Evolutionary conservation across 1,140 invertebrate genomes (phyloP), one percentile per base, ranked within the genome.

Genomic region (Solenopsis invicta): DNA sequence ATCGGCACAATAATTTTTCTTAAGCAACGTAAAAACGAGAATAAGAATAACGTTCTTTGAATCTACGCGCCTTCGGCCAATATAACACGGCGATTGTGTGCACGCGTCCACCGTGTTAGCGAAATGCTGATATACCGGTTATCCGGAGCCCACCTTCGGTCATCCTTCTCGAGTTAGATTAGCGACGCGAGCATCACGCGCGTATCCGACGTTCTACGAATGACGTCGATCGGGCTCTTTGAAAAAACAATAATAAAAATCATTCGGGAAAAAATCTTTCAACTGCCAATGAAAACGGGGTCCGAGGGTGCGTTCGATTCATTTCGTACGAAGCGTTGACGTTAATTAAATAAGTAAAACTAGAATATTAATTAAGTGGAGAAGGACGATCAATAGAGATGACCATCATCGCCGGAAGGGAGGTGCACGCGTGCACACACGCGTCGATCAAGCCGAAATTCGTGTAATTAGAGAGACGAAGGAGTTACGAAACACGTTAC

Each of bases 1-100:
- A 95, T 95, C 94, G 94, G 94, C 95, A 95, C 95, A 95, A 95
- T 95, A 95, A 95, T 95, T 95, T 95, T 95, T 95, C 93, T 94
- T 95, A 95, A 94, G 92, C 93, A 95, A 94, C 92, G 91, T 94
- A 93, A 92, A 91, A 85, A 89, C 86, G 85, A 93, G 78, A 92
- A 88, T 86, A 91, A 86, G 87, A 90, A 86, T 90, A 93, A 93
- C 59, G 89, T 88, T 94, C 90, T 92, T 90, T 86, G 81, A 93
- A 93, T 91, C 82, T 82, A 90, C 81, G 69, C 86, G 76, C 76
- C 81, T 78, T 91, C 74, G 80, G 86, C 62, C 88, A 85, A 45
- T 59, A 62, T 66, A 59, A 45, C 34, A 56, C 52, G 74, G 48
- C 37, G 66, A 37, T 13, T 72, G 71, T 67, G 80, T 56, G 50